A percentile compares a stretch with the other conserved stretches of the same genome.
Evolutionary conservation across 2,113 vertebrate genomes (phyloP).

Genomic region (Campylorhamphus procurvoides): DNA sequence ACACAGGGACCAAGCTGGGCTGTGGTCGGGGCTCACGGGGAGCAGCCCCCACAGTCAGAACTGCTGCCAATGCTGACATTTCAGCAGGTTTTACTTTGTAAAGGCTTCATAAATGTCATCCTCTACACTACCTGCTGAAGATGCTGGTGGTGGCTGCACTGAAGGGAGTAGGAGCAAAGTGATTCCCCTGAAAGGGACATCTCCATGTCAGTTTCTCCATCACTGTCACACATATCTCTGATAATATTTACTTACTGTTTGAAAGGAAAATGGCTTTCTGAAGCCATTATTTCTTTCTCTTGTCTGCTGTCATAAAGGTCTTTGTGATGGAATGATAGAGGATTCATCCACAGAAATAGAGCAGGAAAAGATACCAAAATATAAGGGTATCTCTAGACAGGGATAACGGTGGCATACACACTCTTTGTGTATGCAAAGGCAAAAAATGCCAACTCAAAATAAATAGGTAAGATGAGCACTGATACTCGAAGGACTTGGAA

Average conservation of each 20-base stretch:
- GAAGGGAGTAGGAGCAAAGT: neutral
- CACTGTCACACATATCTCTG: slow-evolving; percentile 45
- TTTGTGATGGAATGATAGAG: slow-evolving; percentile 63
- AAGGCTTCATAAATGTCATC: neutral
- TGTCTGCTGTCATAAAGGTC: slow-evolving; percentile 63
- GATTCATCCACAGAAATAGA: slow-evolving; percentile 30
- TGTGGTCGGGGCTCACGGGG: fast-evolving
- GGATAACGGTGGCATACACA: neutral
- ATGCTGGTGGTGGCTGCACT: neutral
- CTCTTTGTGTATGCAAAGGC: neutral
- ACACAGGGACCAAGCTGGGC: fast-evolving
- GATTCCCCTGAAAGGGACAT: neutral
- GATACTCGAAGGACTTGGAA: neutral
- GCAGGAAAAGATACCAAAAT: neutral
- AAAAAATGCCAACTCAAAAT: neutral
- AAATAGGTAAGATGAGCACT: neutral
- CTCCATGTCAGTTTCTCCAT: neutral
- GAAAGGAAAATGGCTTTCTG: slow-evolving; percentile 70
- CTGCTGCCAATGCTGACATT: neutral
- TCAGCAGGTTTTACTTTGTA: neutral
- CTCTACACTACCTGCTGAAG: neutral
- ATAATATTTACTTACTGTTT: slow-evolving; percentile 64
- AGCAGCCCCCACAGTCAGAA: neutral
- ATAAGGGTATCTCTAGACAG: neutral
- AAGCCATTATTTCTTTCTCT: slow-evolving; percentile 37